Evolutionary conservation across 2,797 vertebrate genomes (phyloP).

Genomic region (Discoglossus pictus): DNA sequence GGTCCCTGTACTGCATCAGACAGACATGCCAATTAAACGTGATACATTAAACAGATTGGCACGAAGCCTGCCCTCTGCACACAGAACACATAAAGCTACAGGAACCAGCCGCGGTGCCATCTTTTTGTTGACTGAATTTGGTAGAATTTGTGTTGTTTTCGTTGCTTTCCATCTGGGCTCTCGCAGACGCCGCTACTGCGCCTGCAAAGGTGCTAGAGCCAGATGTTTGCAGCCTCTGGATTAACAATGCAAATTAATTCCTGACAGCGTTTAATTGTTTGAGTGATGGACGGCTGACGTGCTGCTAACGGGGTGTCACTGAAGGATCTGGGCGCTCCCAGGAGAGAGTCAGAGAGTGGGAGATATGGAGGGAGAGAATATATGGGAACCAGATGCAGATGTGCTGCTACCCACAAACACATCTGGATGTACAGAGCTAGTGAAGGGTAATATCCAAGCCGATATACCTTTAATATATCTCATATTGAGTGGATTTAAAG

Average conservation of each 20-base stretch:
- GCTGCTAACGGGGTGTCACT: not conserved
- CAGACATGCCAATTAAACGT: conserved; percentile 44
- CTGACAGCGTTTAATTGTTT: conserved; percentile 29
- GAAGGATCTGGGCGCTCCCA: not conserved
- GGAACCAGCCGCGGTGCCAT: not conserved
- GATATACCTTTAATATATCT: too few species aligned
- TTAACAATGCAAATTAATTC: conserved; percentile 44
- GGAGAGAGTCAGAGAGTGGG: not conserved
- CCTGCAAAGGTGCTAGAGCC: conserved; percentile 21
- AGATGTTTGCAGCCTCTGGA: conserved; percentile 33
- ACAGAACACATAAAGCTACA: conserved; percentile 5
- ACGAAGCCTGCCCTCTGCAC: conserved; percentile 26
- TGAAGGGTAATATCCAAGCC: too few species aligned
- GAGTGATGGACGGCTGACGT: conserved; percentile 33
- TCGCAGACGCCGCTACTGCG: conserved; percentile 1
- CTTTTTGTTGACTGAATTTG: conserved; percentile 19
- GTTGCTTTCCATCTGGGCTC: conserved; percentile 31
- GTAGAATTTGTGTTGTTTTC: conserved; percentile 19
- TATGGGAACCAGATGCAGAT: not conserved
- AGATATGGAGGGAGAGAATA: not conserved
- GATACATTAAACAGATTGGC: conserved; percentile 44
- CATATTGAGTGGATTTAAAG: too few species aligned
- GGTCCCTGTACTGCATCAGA: not conserved
- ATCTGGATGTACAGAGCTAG: too few species aligned
- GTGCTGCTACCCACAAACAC: too few species aligned